Evolutionary conservation across 1,140 invertebrate genomes (phyloP).

Genomic region (Bombus huntii): DNA sequence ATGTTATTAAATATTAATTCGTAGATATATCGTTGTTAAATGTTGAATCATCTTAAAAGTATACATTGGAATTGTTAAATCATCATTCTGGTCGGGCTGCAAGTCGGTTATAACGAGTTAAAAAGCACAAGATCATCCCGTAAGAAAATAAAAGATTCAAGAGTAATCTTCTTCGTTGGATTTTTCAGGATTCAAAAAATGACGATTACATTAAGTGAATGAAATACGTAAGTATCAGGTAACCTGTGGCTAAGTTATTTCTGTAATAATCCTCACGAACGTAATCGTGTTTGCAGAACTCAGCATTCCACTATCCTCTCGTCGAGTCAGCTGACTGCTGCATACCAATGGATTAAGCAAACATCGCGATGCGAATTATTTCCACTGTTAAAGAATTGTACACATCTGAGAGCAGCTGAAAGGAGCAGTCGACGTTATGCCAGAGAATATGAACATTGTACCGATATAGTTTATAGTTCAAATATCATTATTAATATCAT

Average conservation of each 20-base stretch:
- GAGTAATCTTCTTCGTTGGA: not conserved
- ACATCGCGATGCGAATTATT: not conserved
- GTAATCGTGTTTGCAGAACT: not conserved
- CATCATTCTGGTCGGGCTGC: no score
- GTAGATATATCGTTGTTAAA: no score
- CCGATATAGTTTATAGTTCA: no score
- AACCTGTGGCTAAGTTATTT: not conserved
- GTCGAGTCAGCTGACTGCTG: not conserved
- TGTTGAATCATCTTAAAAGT: no score
- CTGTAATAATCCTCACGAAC: slow-evolving; percentile 18
- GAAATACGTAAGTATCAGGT: not conserved
- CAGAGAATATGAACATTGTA: no score
- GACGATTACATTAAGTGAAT: not conserved
- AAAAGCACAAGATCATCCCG: not conserved
- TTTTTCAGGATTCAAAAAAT: not conserved
- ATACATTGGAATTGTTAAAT: no score
- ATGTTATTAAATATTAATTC: no score
- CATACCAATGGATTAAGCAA: slow-evolving; percentile 10
- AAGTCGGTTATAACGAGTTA: not conserved
- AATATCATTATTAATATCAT: no score
- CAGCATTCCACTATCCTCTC: not conserved
- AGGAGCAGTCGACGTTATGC: no score
- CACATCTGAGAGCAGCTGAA: no score
- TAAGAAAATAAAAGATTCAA: not conserved
- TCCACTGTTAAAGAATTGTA: not conserved